phyloP scores from a whole-genome alignment of 2,888 invertebrate species.

The Scaptomyza parva region DNA sequence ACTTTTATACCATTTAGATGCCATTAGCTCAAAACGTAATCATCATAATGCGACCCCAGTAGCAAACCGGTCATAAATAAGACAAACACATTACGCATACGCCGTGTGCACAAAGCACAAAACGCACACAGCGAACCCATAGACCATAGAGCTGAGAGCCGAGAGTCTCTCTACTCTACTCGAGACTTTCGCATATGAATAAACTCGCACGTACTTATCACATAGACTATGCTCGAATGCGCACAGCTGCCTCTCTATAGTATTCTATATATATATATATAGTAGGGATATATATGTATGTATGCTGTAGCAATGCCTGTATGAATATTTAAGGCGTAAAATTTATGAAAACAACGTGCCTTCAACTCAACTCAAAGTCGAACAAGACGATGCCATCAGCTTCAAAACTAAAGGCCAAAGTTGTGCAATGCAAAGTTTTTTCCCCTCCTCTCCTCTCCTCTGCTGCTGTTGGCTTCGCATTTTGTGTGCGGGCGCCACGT shows the following conservation, averaged over 20 bases:
- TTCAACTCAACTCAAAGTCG: conserved; percentile 50
- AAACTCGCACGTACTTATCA: conserved; percentile 80
- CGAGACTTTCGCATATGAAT: conserved; percentile 69
- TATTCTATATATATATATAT: conserved; percentile 15
- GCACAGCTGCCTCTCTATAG: conserved; percentile 70
- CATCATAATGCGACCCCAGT: conserved; percentile 70
- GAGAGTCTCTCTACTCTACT: no score
- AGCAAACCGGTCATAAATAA: conserved; percentile 72
- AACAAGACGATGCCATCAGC: conserved; percentile 22
- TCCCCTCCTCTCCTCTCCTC: conserved; percentile 1
- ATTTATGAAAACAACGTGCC: conserved; percentile 80
- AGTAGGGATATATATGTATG: conserved; percentile 22
- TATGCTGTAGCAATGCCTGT: conserved; percentile 32
- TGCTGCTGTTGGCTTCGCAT: no score
- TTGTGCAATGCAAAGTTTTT: conserved; percentile 74
- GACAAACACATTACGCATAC: conserved; percentile 77
- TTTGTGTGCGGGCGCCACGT: conserved; percentile 60
- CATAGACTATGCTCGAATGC: conserved; percentile 78
- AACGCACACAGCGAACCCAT: conserved; percentile 17
- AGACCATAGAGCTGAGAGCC: conserved; percentile 34
- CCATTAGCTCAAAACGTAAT: conserved; percentile 78
- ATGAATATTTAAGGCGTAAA: conserved; percentile 77
- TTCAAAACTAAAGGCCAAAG: conserved; percentile 57
- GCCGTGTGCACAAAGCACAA: conserved; percentile 54
- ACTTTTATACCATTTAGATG: conserved; percentile 60